These are phyloP conservation scores for Leptinotarsa undecemlineata DNA, from an alignment of 1,140 invertebrate species.

Conservation along the genomic window DNA sequence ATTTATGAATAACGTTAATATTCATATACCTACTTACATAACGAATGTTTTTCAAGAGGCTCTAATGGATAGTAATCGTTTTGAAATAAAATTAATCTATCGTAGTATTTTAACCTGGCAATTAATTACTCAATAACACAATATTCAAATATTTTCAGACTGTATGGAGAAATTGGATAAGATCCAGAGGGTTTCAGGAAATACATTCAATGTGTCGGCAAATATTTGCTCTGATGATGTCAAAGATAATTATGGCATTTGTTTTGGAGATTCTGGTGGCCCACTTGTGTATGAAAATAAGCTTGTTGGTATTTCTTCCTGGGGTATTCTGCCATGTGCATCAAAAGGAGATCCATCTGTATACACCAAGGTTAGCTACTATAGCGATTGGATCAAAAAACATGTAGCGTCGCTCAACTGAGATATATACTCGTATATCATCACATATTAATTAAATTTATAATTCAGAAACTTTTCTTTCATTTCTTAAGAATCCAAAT, in stretches of 20 bases:
- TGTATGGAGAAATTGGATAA: slow-evolving; percentile 47
- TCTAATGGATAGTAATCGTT: too few relatives aligned
- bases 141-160: slow-evolving; percentile 21
- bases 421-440: too few relatives aligned
- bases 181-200: slow-evolving; percentile 46
- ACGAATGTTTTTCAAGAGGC: too few relatives aligned
- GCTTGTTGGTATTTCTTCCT: slow-evolving; percentile 73
- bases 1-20: too few relatives aligned
- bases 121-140: too few relatives aligned
- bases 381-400: slow-evolving; percentile 15
- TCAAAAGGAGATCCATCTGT: slow-evolving; percentile 67
- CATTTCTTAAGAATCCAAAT: too few relatives aligned
- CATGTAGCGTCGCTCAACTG: not conserved
- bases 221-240: slow-evolving; percentile 62
- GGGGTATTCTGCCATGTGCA: slow-evolving; percentile 73
- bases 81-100: too few relatives aligned
- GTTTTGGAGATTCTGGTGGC: slow-evolving; percentile 70
- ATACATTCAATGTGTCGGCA: not conserved
- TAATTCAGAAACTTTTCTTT: too few relatives aligned
- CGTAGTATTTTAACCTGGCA: too few relatives aligned
- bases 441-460: too few relatives aligned
- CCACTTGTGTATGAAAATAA: slow-evolving; percentile 60
- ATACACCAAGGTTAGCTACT: slow-evolving; percentile 66
- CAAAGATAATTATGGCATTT: slow-evolving; percentile 59
- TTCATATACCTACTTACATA: too few relatives aligned